These are phyloP conservation scores for Saccostrea echinata DNA, from an alignment of 1,140 invertebrate genomes.

Conservation along the genomic window DNA sequence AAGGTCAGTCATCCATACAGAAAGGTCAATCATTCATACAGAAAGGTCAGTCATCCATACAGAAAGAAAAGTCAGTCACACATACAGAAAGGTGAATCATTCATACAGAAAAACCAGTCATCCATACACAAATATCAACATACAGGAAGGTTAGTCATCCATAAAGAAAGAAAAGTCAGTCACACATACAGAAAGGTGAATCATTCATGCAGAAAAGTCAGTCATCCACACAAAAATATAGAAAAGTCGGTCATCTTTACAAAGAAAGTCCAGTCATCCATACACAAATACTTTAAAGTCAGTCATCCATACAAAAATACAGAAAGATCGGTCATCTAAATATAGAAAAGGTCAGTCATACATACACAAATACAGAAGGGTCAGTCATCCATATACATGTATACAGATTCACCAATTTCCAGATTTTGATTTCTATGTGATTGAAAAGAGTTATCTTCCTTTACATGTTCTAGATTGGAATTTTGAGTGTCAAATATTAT, in stretches of 20 bases:
- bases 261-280: background rate
- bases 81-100: too few relatives aligned
- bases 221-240: background rate
- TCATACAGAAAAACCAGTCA: background rate
- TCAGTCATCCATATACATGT: too few relatives aligned
- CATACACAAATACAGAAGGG: background rate
- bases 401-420: too few relatives aligned
- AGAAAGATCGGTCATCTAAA: background rate
- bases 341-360: background rate
- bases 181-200: background rate
- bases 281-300: background rate
- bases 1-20: background rate
- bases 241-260: background rate
- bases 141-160: constrained; percentile 81
- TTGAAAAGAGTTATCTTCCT: too few relatives aligned
- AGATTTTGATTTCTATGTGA: too few relatives aligned
- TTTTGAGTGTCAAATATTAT: too few relatives aligned
- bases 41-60: background rate
- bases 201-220: constrained; percentile 80
- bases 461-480: too few relatives aligned
- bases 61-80: background rate
- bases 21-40: too few relatives aligned
- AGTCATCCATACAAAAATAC: background rate
- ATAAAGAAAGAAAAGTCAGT: background rate
- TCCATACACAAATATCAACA: too few relatives aligned